Base-by-base conservation (phyloP, 2,888 invertebrate genomes). In the Lithosia quadra region DNA sequence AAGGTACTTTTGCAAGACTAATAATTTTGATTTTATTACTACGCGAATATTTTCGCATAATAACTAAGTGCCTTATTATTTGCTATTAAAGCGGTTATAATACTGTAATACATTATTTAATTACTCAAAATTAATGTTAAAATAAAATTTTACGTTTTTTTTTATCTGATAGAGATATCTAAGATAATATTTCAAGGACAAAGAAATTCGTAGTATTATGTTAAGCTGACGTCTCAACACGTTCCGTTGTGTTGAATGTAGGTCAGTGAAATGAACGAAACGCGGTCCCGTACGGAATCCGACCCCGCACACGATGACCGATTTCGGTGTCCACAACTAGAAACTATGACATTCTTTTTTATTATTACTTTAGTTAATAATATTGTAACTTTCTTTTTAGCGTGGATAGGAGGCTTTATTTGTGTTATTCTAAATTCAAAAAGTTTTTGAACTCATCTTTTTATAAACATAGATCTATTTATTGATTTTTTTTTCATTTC, bases 251-350 rank as follows among this genome's bases (percentile, higher is more conserved):
- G 73, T 84, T 80, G 84, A 91, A 94, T 92, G 92, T 94, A 78
- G 93, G 94, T 92, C 94, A 94, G 94, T 92, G 94, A 94, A 94
- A 94, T 93, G 92, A 93, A 89, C 91, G 92, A 90, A 92, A 91
- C 90, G 82, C 88, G 91, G 93, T 90, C 93, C 92, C 93, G 93
- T 91, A 90, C 87, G 94, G 93, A 91, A 91, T 92, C 89, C 90
- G 91, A 92, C 87, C 90, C 85, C 89, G 85, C 87, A 86, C 87
- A 86, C 86, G 78, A 84, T 89, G 90, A 90, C 92, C 92, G 93
- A 93, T 92, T 92, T 91, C 85, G 84, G 86, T 86, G 83, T 86
- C 86, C 88, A 84, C 84, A 82, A 81, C 84, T 85, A 86, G 86
- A 88, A 84, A 88, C 87, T 82, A 85, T 88, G 86, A 90, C 90